A percentile compares a stretch with the other conserved stretches of the same genome.
These are phyloP conservation scores for Murina feae DNA, from an alignment of 2,113 vertebrate genomes.

Conservation along the genomic window DNA sequence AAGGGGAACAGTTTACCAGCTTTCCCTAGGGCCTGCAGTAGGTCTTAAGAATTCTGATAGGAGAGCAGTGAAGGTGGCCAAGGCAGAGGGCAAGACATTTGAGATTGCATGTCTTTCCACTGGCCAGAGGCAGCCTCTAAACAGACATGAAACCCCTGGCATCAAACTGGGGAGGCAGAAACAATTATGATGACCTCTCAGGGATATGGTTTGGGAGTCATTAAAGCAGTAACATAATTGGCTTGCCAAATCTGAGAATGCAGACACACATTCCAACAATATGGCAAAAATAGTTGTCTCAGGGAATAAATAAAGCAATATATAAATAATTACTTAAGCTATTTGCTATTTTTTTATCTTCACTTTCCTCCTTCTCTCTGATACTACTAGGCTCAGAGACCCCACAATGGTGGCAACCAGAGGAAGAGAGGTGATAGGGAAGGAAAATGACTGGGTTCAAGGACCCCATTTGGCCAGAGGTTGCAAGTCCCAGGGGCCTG, in stretches of 20 bases:
- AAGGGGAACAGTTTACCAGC: not conserved
- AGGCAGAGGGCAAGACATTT: not conserved
- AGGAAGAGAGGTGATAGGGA: not conserved
- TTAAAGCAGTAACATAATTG: constrained; percentile 31
- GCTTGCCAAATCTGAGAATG: not conserved
- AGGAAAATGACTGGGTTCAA: not conserved
- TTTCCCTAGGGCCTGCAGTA: not conserved
- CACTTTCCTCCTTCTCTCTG: not conserved
- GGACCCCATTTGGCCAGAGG: not conserved
- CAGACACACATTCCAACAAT: constrained; percentile 20
- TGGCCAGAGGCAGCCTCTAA: not conserved
- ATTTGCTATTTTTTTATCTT: not conserved
- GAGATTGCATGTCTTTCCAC: not conserved
- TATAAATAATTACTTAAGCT: constrained; percentile 10
- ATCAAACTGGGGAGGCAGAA: not conserved
- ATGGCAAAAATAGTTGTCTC: constrained; percentile 43
- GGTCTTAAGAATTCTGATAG: not conserved
- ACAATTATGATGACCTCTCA: constrained; percentile 22
- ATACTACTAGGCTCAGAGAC: not conserved
- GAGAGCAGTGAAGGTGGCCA: not conserved
- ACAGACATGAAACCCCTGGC: not conserved
- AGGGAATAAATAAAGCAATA: constrained; percentile 46
- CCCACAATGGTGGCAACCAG: not conserved
- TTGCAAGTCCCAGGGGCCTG: not conserved
- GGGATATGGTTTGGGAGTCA: not conserved